A percentile compares a stretch with the other conserved stretches of the same genome.
These are phyloP conservation scores for Campoletis sonorensis DNA, from an alignment of 1,140 invertebrate species.

Conservation along the genomic window DNA sequence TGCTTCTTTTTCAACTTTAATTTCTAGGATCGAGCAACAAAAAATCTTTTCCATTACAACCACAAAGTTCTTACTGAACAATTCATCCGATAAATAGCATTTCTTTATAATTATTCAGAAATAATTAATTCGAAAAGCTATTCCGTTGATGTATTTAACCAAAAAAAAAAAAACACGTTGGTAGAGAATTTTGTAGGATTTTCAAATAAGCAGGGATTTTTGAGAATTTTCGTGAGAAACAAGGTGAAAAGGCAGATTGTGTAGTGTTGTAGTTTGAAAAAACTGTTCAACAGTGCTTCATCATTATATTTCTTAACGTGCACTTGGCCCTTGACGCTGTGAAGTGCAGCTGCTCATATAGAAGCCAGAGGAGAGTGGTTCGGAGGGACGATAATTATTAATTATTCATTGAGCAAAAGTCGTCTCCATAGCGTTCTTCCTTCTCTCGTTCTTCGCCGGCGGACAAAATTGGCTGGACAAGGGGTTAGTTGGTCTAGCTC, in stretches of 20 bases:
- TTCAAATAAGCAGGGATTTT: not conserved
- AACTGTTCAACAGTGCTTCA: not conserved
- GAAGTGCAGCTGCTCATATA: slow-evolving; percentile 47
- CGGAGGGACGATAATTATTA: slow-evolving; percentile 61
- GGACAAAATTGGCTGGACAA: slow-evolving; percentile 23
- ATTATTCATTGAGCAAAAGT: slow-evolving; percentile 52
- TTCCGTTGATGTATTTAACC: too few species aligned
- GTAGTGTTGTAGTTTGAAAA: not conserved
- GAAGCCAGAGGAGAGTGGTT: slow-evolving; percentile 25
- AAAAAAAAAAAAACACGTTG: too few species aligned
- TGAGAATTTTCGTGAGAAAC: not conserved
- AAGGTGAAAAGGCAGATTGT: not conserved
- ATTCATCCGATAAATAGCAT: not conserved
- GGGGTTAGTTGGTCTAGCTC: not conserved
- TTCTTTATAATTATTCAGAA: too few species aligned
- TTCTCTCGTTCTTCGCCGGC: not conserved
- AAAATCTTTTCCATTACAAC: not conserved
- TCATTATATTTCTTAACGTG: not conserved
- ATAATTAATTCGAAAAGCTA: too few species aligned
- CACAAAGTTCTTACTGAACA: not conserved
- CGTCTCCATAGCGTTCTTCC: not conserved
- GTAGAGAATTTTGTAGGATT: not conserved
- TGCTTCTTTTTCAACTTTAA: not conserved
- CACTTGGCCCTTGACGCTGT: slow-evolving; percentile 28
- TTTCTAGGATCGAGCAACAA: not conserved